These are phyloP conservation scores for Asobara japonica DNA, from an alignment of 1,140 invertebrate species.

Conservation along the genomic window DNA sequence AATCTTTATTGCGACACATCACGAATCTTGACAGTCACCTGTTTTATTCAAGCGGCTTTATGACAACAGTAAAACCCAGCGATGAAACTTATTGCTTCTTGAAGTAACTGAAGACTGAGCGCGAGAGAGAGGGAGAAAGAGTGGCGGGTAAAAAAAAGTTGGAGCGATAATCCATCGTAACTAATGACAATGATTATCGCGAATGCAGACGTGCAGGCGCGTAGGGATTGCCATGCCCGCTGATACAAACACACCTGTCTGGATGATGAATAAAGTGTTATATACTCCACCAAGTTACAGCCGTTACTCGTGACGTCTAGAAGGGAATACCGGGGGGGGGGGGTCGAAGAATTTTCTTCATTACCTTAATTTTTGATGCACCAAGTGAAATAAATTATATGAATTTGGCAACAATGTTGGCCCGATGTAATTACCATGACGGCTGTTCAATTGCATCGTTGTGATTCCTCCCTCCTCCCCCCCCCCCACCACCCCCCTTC, in stretches of 20 bases:
- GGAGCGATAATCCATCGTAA: background rate
- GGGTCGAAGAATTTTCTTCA: background rate
- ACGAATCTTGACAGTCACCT: constrained; percentile 13
- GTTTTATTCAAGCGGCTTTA: constrained; percentile 7
- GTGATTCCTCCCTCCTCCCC: no score
- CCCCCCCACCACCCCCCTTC: no score
- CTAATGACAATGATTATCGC: constrained; percentile 11
- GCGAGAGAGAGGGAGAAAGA: background rate
- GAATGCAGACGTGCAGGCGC: constrained; percentile 1
- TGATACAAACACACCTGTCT: constrained; percentile 12
- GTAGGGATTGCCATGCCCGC: background rate
- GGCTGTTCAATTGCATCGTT: background rate
- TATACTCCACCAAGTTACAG: background rate
- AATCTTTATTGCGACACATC: constrained; percentile 11
- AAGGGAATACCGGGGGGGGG: background rate
- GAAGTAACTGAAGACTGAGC: background rate
- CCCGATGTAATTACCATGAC: background rate
- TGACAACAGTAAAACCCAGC: constrained; percentile 1
- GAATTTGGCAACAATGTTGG: background rate
- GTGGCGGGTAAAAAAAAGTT: background rate
- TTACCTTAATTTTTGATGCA: no score
- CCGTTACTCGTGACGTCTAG: background rate
- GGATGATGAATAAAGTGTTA: background rate
- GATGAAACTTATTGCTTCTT: background rate
- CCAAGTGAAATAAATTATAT: background rate